Conservation (phyloP, 1,140 invertebrate genomes). For the Nymphalis io region DNA sequence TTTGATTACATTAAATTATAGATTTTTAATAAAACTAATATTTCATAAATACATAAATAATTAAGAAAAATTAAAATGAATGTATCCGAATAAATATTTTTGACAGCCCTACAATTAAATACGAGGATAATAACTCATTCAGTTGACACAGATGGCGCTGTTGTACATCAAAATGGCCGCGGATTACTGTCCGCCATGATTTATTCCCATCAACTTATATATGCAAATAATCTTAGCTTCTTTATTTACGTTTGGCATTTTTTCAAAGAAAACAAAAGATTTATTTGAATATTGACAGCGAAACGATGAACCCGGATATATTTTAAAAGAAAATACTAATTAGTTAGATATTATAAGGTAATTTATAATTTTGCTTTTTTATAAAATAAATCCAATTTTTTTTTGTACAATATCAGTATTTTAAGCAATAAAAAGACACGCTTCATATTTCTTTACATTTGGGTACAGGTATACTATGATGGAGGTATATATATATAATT, state of each 20-base stretch:
- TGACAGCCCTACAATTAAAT: conserved; percentile 55
- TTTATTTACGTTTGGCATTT: conserved; percentile 9
- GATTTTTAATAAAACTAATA: too few relatives aligned
- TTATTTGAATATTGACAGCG: neutral
- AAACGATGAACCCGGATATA: conserved; percentile 25
- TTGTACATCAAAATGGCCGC: conserved; percentile 76
- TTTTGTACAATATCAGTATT: neutral
- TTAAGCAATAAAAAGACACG: too few relatives aligned
- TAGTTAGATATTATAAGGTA: neutral
- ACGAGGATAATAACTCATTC: conserved; percentile 74
- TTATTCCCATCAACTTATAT: conserved; percentile 67
- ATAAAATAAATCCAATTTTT: neutral
- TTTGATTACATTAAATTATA: too few relatives aligned
- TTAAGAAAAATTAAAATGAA: too few relatives aligned
- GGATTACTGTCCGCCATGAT: conserved; percentile 73
- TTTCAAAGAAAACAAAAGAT: conserved; percentile 16
- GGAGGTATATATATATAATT: too few relatives aligned
- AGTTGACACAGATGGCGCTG: conserved; percentile 78
- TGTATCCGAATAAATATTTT: neutral
- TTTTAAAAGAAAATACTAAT: neutral
- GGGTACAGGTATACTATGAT: too few relatives aligned
- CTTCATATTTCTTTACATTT: too few relatives aligned
- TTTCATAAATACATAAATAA: too few relatives aligned
- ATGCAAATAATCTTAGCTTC: conserved; percentile 35
- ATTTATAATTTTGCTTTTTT: neutral